Base-by-base conservation (phyloP, 37 sponge, comb jelly and placozoan genomes). In the Agelas oroides region DNA sequence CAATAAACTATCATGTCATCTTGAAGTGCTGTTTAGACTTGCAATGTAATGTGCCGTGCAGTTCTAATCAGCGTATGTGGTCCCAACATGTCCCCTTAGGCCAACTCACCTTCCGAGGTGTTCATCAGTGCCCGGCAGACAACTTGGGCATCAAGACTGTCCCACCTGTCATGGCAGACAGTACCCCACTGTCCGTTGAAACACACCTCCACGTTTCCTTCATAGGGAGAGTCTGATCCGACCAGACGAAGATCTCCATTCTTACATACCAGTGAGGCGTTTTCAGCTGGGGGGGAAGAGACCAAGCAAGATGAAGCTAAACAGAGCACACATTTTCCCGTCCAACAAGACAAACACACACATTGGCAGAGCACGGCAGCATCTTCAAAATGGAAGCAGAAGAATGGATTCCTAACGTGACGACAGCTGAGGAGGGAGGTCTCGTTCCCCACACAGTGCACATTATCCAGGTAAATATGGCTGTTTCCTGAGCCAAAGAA, bases 161-260 rank as follows among this genome's bases (percentile, higher is more conserved):
- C 73, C 83, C 83, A 82, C 18, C 46, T 12, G n/a, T 72, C 61
- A 21, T 72, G 62, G 24, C 83, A 82, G 19, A 82, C 53, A 6
- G 83, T 73, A n/a, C 83, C 83, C 83, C 83, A 82, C 46, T 61
- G 39, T 28, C 73, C 83, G 39, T 39, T 82, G 59, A 82, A 82
- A 53, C 83, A 82, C 18, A 82, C 83, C 52, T 82, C 83, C 21
- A 82, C 61, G 14, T 59, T 61, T 27, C 83, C 83, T 33, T 71
- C 83, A 18, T 72, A 72, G 38, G 41, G 32, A 59, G 5, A n/a
- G n/a, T n/a, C 83, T 19, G 32, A 11, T 1, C 83, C 73, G 0
- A 11, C 32, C 71, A 82, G 52, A 25, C 83, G 83, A 18, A 82
- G 37, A 36, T 71, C 83, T 62, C 83, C 73, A 82, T 82, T 82